These are phyloP conservation scores for Pecten maximus DNA, from an alignment of 2,888 invertebrate genomes.

Conservation along the genomic window DNA sequence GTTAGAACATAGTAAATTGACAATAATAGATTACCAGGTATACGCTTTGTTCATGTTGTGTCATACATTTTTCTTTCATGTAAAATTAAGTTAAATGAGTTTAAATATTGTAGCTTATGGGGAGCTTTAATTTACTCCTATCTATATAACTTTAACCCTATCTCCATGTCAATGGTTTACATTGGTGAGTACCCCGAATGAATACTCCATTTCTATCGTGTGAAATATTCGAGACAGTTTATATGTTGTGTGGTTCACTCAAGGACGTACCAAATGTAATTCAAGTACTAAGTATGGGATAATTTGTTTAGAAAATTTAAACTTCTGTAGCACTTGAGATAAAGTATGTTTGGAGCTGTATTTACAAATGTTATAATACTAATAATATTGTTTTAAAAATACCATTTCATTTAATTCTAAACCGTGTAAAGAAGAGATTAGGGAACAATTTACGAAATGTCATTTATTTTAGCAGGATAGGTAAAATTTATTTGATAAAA, in stretches of 20 bases:
- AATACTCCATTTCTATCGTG: too few species aligned
- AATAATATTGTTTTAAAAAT: conserved; percentile 29
- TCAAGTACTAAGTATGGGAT: neutral
- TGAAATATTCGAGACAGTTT: neutral
- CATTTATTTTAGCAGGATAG: neutral
- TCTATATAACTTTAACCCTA: neutral
- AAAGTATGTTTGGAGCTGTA: neutral
- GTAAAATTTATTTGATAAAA: neutral
- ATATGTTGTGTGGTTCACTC: neutral
- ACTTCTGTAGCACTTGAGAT: neutral
- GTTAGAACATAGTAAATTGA: neutral
- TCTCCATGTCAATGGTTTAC: neutral
- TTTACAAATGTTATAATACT: neutral
- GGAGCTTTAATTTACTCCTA: neutral
- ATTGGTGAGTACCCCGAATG: neutral
- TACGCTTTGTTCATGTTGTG: too few species aligned
- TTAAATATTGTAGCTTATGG: neutral
- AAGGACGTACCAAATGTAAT: neutral
- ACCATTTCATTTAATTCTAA: neutral
- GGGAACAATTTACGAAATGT: neutral
- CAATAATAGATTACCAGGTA: too few species aligned
- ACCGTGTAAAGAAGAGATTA: neutral
- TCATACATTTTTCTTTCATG: neutral
- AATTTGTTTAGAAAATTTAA: neutral
- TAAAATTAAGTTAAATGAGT: neutral